Evolutionary conservation across 2,113 vertebrate genomes (phyloP).

Genomic region (Corythoichthys haematopterus): DNA sequence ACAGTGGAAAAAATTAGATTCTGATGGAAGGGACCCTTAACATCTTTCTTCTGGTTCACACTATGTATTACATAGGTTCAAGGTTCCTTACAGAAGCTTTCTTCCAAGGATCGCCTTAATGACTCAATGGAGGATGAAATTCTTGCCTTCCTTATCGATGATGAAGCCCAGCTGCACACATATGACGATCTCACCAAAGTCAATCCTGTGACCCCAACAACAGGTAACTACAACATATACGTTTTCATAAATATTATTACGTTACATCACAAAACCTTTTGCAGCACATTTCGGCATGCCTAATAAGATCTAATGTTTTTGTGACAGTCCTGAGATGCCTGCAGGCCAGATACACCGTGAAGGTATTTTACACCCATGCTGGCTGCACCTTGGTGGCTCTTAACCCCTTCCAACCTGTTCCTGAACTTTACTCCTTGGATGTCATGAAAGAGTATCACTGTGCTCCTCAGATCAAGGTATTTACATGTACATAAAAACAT

Average conservation of each 20-base stretch:
- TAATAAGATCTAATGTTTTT: neutral
- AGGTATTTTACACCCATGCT: constrained; percentile 89
- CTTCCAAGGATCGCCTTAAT: constrained; percentile 38
- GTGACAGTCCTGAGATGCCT: constrained; percentile 87
- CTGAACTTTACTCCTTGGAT: constrained; percentile 82
- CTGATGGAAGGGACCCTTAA: too few relatives aligned
- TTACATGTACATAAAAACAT: neutral
- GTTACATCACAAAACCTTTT: neutral
- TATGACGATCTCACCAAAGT: constrained; percentile 94
- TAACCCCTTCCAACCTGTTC: constrained; percentile 87
- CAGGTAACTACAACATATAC: constrained; percentile 69
- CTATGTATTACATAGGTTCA: constrained; percentile 58
- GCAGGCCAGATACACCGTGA: constrained; percentile 82
- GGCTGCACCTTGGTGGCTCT: constrained; percentile 94
- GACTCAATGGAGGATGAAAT: constrained; percentile 77
- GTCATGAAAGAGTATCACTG: constrained; percentile 88
- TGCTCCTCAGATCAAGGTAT: constrained; percentile 83
- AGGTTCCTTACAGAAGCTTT: constrained; percentile 44
- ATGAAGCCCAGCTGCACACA: constrained; percentile 79
- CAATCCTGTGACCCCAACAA: constrained; percentile 86
- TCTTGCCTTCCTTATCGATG: constrained; percentile 76
- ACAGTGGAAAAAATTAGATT: too few relatives aligned
- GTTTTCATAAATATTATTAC: neutral
- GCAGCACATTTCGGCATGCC: neutral
- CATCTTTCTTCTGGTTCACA: neutral